Percentiles rank a stretch among this genome's conserved stretches.
phyloP scores from a whole-genome alignment of 1,140 invertebrate species.

The Adelges cooleyi region DNA sequence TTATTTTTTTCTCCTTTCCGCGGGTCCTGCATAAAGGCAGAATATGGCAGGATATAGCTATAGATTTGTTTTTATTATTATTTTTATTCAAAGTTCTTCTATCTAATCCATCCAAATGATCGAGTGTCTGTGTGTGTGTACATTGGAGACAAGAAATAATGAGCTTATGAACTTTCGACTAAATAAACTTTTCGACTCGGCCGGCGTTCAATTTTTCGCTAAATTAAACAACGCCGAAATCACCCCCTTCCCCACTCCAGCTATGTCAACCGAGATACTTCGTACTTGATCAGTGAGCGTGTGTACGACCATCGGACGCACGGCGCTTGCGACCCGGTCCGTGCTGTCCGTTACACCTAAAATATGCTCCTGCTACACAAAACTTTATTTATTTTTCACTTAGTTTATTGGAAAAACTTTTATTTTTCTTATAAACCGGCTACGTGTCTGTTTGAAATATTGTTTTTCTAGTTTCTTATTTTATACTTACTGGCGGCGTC shows the following conservation, averaged over 20 bases:
- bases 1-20: background rate
- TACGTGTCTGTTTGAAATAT: no score
- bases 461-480: no score
- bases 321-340: no score
- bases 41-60: background rate
- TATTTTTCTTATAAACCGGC: no score
- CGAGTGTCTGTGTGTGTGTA: background rate
- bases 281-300: no score
- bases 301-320: no score
- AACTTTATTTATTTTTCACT: no score
- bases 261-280: no score
- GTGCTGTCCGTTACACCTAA: no score
- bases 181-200: background rate
- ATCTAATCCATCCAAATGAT: background rate
- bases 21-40: no score
- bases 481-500: slow-evolving; percentile 48
- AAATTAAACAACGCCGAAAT: slow-evolving; percentile 12
- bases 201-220: slow-evolving; percentile 7
- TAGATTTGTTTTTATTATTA: background rate
- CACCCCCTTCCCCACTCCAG: background rate
- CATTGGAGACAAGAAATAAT: background rate
- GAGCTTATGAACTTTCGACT: slow-evolving; percentile 17
- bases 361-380: no score
- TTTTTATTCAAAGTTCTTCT: background rate
- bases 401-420: no score